These are phyloP conservation scores for Ornithoptera alexandrae DNA, from an alignment of 2,888 invertebrate genomes.

Conservation along the genomic window DNA sequence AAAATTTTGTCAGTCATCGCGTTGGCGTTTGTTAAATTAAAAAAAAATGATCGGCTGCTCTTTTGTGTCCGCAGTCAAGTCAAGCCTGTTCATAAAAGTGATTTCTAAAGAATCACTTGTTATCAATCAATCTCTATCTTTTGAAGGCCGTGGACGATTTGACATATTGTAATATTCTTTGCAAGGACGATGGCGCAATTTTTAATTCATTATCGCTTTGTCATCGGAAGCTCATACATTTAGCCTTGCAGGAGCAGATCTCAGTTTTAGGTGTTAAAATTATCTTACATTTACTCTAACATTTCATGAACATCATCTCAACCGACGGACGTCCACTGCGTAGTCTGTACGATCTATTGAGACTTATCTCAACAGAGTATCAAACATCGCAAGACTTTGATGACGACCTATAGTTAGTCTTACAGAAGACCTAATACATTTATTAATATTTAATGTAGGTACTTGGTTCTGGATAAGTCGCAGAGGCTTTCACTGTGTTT, in stretches of 20 bases:
- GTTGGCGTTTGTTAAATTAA: conserved; percentile 1
- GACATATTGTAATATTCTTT: conserved; percentile 7
- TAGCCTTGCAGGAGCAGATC: neutral
- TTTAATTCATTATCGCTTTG: neutral
- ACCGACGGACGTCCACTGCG: too few species aligned
- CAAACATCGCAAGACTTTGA: too few species aligned
- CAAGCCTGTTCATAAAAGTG: conserved; percentile 1
- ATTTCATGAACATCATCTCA: too few species aligned
- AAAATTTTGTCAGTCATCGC: neutral
- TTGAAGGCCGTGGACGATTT: neutral
- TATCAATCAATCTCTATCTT: conserved; percentile 7
- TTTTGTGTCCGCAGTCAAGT: neutral
- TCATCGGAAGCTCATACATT: neutral
- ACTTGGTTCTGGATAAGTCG: too few species aligned
- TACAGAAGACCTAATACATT: too few species aligned
- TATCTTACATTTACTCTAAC: too few species aligned
- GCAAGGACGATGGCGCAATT: neutral
- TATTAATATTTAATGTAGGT: too few species aligned
- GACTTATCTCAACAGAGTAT: too few species aligned
- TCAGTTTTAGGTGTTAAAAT: neutral
- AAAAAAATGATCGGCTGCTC: conserved; percentile 6
- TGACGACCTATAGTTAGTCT: too few species aligned
- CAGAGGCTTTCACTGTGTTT: too few species aligned
- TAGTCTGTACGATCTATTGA: too few species aligned
- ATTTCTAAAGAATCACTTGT: conserved; percentile 6